Base-by-base conservation (phyloP, 2,888 invertebrate genomes). In the Phlogophora meticulosa region DNA sequence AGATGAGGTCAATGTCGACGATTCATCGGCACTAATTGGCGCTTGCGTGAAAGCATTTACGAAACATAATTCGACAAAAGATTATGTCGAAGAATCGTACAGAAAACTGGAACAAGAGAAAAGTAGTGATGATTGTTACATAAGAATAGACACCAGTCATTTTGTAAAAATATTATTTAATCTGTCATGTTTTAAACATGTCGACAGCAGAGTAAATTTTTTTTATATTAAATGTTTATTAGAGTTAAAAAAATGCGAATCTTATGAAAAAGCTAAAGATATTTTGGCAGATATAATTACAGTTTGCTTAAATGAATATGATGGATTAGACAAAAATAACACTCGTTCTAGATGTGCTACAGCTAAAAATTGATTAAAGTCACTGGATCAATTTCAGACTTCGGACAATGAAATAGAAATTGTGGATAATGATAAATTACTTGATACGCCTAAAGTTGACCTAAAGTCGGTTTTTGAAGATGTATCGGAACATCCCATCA, bases 101-200 rank as follows among this genome's bases (percentile, higher is more conserved):
- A 67, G 46, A 51, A 56, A 55, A 34, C 55, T 66, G 28, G 58
- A 66, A n/a, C 60, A 56, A 53, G 55, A 43, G 17, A 34, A 64
- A 45, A 56, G 46, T 53, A 71, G 42, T 58, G 43, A 58, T 4
- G 49, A 55, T 51, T 64, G 60, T 40, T 74, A 63, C 60, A 63
- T 74, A n/a, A 52, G n/a, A n/a, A n/a, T n/a, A n/a, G n/a, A n/a
- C n/a, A n/a, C n/a, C n/a, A n/a, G n/a, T n/a, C n/a, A n/a, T n/a
- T n/a, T n/a, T n/a, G n/a, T n/a, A n/a, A n/a, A 70, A 28, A 70
- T 74, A 49, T 70, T 75, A 34, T 75, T 67, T 55, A 64, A 64
- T 40, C 57, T 62, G 34, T 34, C 67, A 17, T 75, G 70, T 56
- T 71, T 74, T 60, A 71, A 64, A 51, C 64, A 68, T 17, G 55